Conservation (phyloP, 2,888 invertebrate genomes). For the Fragum whitleyi region DNA sequence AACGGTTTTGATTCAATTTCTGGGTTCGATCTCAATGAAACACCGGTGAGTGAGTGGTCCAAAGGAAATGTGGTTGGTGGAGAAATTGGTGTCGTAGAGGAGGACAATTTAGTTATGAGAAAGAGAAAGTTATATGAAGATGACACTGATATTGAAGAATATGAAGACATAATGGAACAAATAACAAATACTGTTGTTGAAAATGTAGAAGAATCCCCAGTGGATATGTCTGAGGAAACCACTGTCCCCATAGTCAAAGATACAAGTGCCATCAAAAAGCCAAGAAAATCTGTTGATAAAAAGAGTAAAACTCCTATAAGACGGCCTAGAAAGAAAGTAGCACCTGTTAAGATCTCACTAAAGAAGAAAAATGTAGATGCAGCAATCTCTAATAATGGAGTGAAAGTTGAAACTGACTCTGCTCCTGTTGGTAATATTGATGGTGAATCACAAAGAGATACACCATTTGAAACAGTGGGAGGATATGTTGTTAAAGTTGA, state of each 20-base stretch:
- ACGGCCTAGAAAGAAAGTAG: neutral
- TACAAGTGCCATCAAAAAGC: neutral
- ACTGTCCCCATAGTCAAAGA: neutral
- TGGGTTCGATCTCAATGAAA: neutral
- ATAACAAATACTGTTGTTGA: neutral
- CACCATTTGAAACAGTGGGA: neutral
- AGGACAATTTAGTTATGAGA: neutral
- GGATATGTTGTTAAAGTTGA: neutral
- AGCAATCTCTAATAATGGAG: neutral
- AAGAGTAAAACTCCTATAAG: neutral
- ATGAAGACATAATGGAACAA: neutral
- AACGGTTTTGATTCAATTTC: neutral
- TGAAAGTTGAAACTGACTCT: neutral
- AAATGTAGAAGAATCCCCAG: neutral
- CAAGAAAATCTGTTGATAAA: neutral
- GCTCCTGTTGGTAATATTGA: neutral
- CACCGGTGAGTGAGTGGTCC: neutral
- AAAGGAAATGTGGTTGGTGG: neutral
- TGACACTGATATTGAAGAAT: conserved; percentile 1
- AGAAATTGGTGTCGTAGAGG: neutral
- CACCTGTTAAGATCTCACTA: neutral
- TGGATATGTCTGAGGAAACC: neutral
- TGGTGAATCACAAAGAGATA: neutral
- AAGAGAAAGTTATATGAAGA: neutral
- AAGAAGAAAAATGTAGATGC: neutral